Conservation (phyloP, 2,113 vertebrate species). For the Chaetura pelagica region DNA sequence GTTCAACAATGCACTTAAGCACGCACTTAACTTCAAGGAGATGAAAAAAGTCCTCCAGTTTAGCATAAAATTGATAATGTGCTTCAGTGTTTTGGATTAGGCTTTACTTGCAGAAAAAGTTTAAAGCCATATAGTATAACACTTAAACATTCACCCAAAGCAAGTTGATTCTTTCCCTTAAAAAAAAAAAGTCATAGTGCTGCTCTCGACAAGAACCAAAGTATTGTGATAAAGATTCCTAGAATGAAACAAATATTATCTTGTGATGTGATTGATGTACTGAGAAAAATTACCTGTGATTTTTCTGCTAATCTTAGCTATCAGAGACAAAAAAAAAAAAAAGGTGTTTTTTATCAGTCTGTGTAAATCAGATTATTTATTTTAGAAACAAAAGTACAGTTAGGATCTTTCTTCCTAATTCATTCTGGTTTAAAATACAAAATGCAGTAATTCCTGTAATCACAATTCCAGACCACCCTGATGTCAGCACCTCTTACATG, state of each 20-base stretch:
- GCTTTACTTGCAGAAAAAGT: conserved; percentile 43
- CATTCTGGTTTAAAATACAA: background rate
- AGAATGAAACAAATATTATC: background rate
- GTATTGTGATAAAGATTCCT: background rate
- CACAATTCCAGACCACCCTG: background rate
- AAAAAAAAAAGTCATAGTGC: background rate
- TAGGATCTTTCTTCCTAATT: background rate
- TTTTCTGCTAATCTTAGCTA: background rate
- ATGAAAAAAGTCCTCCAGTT: conserved; percentile 43
- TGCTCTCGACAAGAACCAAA: background rate
- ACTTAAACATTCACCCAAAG: conserved; percentile 4
- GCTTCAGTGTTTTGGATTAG: conserved; percentile 37
- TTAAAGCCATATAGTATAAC: conserved; percentile 40
- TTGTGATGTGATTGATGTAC: background rate
- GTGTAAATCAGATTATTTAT: background rate
- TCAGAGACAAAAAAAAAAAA: background rate
- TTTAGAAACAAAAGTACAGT: background rate
- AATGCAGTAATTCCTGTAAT: background rate
- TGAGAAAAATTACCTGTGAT: background rate
- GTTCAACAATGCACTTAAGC: conserved; percentile 62
- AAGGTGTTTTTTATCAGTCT: background rate
- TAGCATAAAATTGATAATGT: conserved; percentile 44
- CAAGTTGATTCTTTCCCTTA: background rate
- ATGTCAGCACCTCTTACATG: background rate
- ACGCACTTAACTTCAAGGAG: conserved; percentile 50